Conservation (phyloP, 2,797 vertebrate genomes). For the Typhlichthys subterraneus region DNA sequence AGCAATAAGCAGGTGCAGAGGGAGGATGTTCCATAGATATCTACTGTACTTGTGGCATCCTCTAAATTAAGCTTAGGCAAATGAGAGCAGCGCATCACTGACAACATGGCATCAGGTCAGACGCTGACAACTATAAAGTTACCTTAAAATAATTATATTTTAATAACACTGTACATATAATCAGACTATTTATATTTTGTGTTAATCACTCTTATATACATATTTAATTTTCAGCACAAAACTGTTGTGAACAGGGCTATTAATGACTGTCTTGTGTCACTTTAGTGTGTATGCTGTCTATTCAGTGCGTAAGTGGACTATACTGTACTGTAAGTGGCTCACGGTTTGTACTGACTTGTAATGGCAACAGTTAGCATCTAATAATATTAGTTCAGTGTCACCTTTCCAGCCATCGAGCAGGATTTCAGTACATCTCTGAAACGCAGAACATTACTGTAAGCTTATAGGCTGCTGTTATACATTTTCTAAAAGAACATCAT, state of each 20-base stretch:
- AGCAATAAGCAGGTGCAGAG: constrained; percentile 9
- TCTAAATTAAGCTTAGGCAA: constrained; percentile 38
- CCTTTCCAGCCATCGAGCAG: too few species aligned
- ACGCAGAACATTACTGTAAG: not conserved
- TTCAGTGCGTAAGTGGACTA: constrained; percentile 6
- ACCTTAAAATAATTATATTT: constrained; percentile 40
- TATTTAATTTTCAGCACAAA: constrained; percentile 48
- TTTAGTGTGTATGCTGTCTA: not conserved
- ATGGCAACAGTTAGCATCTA: not conserved
- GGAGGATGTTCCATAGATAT: not conserved
- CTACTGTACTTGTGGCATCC: constrained; percentile 50
- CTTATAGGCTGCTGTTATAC: not conserved
- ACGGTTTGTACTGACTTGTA: not conserved
- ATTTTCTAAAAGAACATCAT: constrained; percentile 8
- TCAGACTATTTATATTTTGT: constrained; percentile 42
- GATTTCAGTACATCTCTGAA: too few species aligned
- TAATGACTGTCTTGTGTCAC: not conserved
- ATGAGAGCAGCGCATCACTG: constrained; percentile 18
- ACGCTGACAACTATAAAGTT: constrained; percentile 41
- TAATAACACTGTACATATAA: constrained; percentile 56
- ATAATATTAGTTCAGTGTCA: too few species aligned
- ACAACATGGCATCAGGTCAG: constrained; percentile 40
- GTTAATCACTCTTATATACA: constrained; percentile 70
- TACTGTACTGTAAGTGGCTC: constrained; percentile 8
- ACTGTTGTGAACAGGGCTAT: not conserved